These are phyloP conservation scores for Scalopus aquaticus DNA, from an alignment of 2,113 vertebrate species.

Conservation along the genomic window DNA sequence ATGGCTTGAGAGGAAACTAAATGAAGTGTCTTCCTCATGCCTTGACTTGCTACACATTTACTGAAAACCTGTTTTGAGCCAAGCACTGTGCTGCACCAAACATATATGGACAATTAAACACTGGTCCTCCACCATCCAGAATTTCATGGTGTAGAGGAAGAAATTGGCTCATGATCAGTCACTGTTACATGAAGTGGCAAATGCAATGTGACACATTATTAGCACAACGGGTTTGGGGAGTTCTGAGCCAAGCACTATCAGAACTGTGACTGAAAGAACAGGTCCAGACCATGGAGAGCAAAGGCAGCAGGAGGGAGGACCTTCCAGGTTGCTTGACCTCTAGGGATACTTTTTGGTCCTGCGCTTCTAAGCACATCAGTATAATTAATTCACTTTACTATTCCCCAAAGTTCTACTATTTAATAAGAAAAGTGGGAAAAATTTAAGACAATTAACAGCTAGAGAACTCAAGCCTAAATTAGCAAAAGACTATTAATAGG, in stretches of 20 bases:
- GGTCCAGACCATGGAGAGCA: neutral
- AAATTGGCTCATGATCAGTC: neutral
- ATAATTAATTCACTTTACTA: conserved; percentile 63
- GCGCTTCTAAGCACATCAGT: conserved; percentile 13
- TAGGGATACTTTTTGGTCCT: neutral
- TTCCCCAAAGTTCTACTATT: conserved; percentile 20
- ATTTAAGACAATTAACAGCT: conserved; percentile 50
- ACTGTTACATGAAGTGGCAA: neutral
- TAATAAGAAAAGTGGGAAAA: conserved; percentile 38
- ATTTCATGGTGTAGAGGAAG: neutral
- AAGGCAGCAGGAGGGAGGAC: neutral
- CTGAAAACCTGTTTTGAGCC: neutral
- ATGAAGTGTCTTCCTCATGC: neutral
- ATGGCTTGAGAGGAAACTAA: neutral
- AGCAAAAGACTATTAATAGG: conserved; percentile 49
- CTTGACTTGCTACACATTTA: neutral
- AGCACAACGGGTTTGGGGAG: neutral
- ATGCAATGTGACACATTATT: neutral
- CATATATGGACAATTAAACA: neutral
- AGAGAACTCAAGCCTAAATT: conserved; percentile 52
- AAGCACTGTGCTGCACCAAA: neutral
- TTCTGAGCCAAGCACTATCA: neutral
- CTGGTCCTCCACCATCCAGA: neutral
- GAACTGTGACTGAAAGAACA: neutral
- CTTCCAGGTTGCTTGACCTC: neutral